These are phyloP conservation scores for Cirrhinus molitorella DNA, from an alignment of 2,797 vertebrate genomes.

Conservation along the genomic window DNA sequence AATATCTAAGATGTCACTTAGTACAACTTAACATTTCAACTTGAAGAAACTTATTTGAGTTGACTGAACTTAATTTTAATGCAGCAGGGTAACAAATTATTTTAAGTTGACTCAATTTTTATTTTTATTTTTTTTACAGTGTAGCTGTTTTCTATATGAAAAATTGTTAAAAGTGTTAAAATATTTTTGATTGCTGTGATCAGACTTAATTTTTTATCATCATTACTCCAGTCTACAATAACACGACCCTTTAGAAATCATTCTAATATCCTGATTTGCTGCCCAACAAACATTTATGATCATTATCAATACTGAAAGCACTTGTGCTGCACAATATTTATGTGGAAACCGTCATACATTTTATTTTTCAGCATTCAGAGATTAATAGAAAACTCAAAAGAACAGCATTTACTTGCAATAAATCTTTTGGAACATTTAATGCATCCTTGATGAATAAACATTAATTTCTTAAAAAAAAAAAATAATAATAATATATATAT, in stretches of 20 bases:
- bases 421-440: neutral
- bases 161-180: neutral
- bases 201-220: neutral
- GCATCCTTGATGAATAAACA: too few species aligned
- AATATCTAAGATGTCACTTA: too few species aligned
- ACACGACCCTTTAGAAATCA: conserved; percentile 3
- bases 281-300: neutral
- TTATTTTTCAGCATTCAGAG: neutral
- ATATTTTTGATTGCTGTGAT: neutral
- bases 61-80: too few species aligned
- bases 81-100: too few species aligned
- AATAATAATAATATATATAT: neutral
- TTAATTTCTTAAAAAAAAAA: too few species aligned
- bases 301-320: neutral
- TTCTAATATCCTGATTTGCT: neutral
- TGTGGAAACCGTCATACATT: neutral
- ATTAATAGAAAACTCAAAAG: neutral
- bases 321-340: neutral
- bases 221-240: conserved; percentile 4
- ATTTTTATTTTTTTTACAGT: too few species aligned
- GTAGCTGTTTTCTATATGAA: neutral
- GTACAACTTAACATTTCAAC: too few species aligned
- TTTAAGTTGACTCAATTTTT: too few species aligned
- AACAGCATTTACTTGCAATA: too few species aligned
- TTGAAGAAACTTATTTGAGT: too few species aligned